Percentiles rank a stretch among this genome's conserved stretches.
phyloP scores from a whole-genome alignment of 2,797 vertebrate genomes.

The Mallotus villosus region DNA sequence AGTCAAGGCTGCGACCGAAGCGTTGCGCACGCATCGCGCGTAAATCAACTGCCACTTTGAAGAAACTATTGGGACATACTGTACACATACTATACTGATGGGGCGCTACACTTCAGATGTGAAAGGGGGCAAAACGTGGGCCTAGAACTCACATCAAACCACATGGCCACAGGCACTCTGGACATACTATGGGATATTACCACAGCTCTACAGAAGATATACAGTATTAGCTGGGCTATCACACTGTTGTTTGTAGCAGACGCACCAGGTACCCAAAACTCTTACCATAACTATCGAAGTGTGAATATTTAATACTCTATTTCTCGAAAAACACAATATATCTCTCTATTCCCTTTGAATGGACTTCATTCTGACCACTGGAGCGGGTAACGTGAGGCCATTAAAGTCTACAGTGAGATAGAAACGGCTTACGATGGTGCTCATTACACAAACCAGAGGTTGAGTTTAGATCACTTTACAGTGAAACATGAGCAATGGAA shows the following conservation, averaged over 20 bases:
- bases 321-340: not conserved
- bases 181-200: too few relatives aligned
- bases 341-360: not conserved
- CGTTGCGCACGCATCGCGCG: not conserved
- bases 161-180: not conserved
- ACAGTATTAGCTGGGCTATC: not conserved
- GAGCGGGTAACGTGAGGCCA: conserved; percentile 25
- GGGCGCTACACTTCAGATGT: not conserved
- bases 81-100: not conserved
- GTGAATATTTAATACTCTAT: not conserved
- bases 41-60: not conserved
- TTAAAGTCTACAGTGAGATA: conserved; percentile 22
- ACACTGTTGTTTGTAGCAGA: conserved; percentile 17
- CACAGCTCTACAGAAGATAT: not conserved
- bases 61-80: not conserved
- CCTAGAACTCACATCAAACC: not conserved
- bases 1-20: not conserved
- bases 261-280: conserved; percentile 10
- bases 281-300: not conserved
- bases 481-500: conserved; percentile 55
- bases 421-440: conserved; percentile 38
- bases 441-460: conserved; percentile 58
- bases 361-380: not conserved
- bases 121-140: not conserved
- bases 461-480: conserved; percentile 55